These are phyloP conservation scores for Apteryx owenii DNA, from an alignment of 2,113 vertebrate genomes.

Conservation along the genomic window DNA sequence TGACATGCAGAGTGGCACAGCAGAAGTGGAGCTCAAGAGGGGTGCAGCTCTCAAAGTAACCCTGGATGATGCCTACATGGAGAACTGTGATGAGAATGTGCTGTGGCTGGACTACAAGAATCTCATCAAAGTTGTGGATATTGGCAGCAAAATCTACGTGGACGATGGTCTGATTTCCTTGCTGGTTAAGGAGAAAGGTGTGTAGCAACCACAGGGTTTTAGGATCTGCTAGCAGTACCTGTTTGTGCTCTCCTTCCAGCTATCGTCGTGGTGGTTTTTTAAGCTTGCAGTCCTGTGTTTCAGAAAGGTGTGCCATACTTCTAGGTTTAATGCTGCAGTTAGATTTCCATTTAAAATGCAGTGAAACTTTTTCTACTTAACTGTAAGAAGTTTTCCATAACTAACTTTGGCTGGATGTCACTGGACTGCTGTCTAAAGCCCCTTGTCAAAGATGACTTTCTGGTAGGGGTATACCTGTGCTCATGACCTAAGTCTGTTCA, in stretches of 20 bases:
- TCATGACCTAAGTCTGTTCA: neutral
- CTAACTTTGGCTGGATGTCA: neutral
- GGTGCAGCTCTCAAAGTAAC: slow-evolving; percentile 89
- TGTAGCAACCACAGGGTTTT: neutral
- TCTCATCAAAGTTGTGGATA: slow-evolving; percentile 88
- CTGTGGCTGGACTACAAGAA: slow-evolving; percentile 99
- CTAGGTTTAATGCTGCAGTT: neutral
- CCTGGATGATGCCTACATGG: slow-evolving; percentile 87
- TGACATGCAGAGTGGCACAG: slow-evolving; percentile 88
- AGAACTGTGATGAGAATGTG: slow-evolving; percentile 89
- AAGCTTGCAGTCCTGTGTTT: neutral
- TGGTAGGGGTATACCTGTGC: neutral
- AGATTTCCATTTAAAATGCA: neutral
- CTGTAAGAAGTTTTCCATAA: neutral
- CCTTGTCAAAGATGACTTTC: neutral
- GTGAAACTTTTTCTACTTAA: neutral
- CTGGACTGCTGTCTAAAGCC: neutral
- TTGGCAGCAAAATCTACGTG: slow-evolving; percentile 88
- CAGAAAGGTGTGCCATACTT: neutral
- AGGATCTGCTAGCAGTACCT: neutral
- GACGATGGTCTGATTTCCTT: slow-evolving; percentile 97
- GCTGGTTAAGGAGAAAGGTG: slow-evolving; percentile 89
- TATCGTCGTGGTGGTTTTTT: neutral
- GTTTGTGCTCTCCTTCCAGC: neutral
- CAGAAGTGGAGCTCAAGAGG: slow-evolving; percentile 94